Evolutionary conservation across 2,888 invertebrate species (phyloP), one percentile per base, ranked within the genome.

Genomic region (Sympetrum striolatum): DNA sequence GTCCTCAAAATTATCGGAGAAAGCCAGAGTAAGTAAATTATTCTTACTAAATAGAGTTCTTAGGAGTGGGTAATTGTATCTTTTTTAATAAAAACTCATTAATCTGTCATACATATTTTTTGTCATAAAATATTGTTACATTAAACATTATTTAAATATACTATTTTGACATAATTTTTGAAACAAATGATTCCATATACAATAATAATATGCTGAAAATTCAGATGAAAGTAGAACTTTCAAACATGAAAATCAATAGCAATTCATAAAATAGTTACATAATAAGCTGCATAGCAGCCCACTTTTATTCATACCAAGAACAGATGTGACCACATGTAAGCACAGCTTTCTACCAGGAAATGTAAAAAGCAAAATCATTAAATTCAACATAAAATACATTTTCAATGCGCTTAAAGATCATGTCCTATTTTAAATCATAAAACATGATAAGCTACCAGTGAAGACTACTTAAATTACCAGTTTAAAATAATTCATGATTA

Each of bases 261-360:
- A 86, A 58, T 60, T 86, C 39, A 64, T 37, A 86, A 37, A 15
- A 60, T 86, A 60, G 60, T 86, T 60, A 86, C 58, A 60, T 58
- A 86, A 35, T 58, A 58, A 60, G 86, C 86, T 86, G 86, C 86
- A 86, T 86, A 86, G 86, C 58, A 86, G 86, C 86, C 86, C 58
- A 86, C 60, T 60, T 86, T 31, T 86, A 86, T 60, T 58, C 64
- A 86, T 86, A 86, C 64, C 86, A 86, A 86, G 86, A 86, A 86
- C 58, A 86, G 86, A 86, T 86, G 58, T 86, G 86, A 86, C 86
- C 86, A 60, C 86, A 86, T 64, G 37, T 86, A 86, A 86, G 60
- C 60, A 86, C 35, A 86, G 86, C 86, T 86, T 86, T 64, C 86
- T 86, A 86, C 86, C 86, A 86, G 86, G 86, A 86, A 86, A 60